Evolutionary conservation across 2,113 vertebrate genomes (phyloP).

Genomic region (Guaruba guarouba): DNA sequence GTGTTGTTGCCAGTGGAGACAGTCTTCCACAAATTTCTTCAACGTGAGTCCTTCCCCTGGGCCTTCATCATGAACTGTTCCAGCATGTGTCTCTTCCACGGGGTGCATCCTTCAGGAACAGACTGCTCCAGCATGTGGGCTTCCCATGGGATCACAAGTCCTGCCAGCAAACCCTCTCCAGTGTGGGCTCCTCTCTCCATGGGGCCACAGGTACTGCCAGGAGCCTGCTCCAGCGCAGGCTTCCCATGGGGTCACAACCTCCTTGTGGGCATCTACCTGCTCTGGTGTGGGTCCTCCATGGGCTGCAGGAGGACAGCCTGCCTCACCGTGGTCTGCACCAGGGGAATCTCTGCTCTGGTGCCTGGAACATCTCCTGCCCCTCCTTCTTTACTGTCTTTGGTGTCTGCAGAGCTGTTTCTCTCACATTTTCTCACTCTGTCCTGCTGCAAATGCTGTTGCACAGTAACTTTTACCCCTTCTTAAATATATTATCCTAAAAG

Average conservation of each 20-base stretch:
- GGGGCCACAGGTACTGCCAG: neutral
- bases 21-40: neutral
- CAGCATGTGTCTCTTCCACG: neutral
- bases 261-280: neutral
- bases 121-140: accelerated
- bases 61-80: neutral
- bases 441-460: neutral
- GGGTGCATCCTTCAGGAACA: too few species aligned
- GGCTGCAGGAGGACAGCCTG: neutral
- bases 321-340: too few species aligned
- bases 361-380: neutral
- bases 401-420: neutral
- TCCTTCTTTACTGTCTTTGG: neutral
- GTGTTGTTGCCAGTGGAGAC: neutral
- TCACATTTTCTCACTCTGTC: neutral
- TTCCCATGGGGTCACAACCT: neutral
- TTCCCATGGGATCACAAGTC: neutral
- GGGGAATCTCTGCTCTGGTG: neutral
- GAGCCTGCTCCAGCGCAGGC: neutral
- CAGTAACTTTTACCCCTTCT: neutral
- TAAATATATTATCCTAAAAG: neutral
- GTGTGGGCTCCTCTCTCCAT: neutral
- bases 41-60: neutral
- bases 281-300: neutral
- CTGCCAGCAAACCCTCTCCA: neutral